Percentiles rank a stretch among this genome's conserved stretches.
phyloP scores from a whole-genome alignment of 2,797 vertebrate genomes.

The Pelodytes ibericus region DNA sequence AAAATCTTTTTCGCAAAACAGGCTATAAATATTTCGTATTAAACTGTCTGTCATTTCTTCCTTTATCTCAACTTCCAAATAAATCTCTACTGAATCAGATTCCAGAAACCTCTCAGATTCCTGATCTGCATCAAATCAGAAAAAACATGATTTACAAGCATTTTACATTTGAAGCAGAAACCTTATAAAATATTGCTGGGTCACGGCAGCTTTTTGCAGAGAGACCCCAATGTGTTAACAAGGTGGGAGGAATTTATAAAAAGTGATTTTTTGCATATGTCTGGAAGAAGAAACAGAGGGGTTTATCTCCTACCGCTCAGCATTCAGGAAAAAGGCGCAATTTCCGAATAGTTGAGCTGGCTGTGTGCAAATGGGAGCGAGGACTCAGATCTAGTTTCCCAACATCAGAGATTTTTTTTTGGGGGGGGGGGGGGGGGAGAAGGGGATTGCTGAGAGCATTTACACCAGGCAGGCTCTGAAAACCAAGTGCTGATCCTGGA shows the following conservation, averaged over 20 bases:
- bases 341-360: constrained; percentile 12
- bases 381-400: constrained; percentile 11
- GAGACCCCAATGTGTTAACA: constrained; percentile 46
- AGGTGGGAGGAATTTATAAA: constrained; percentile 48
- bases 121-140: constrained; percentile 17
- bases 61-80: constrained; percentile 32
- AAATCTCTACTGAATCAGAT: constrained; percentile 35
- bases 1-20: not conserved
- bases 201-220: constrained; percentile 21
- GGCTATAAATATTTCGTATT: constrained; percentile 23
- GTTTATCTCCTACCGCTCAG: not conserved
- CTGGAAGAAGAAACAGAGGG: constrained; percentile 8
- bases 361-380: constrained; percentile 14
- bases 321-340: not conserved
- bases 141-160: constrained; percentile 33
- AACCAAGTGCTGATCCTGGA: constrained; percentile 49
- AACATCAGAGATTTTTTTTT: constrained; percentile 6
- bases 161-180: constrained; percentile 38
- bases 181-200: constrained; percentile 42
- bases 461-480: constrained; percentile 31
- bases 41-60: constrained; percentile 3
- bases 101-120: constrained; percentile 28
- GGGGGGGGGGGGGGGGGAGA: constrained; percentile 1
- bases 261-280: constrained; percentile 42
- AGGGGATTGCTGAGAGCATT: constrained; percentile 31